A percentile compares a stretch with the other conserved stretches of the same genome.
phyloP scores from a whole-genome alignment of 1,140 invertebrate genomes.

The Drosophila paulistorum region DNA sequence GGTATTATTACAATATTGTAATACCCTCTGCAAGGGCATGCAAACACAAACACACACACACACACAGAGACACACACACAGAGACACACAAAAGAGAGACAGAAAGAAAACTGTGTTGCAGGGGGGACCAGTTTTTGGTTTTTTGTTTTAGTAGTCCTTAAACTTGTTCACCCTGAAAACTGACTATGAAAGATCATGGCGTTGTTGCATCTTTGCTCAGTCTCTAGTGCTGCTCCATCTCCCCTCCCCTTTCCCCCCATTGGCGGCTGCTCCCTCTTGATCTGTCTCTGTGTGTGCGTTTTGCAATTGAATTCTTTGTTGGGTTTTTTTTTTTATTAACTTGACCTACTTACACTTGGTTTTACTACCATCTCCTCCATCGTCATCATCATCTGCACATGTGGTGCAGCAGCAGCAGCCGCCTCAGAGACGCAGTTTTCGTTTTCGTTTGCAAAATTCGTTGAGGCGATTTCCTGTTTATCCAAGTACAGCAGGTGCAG shows the following conservation, averaged over 20 bases:
- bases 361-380: background rate
- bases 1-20: no score
- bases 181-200: conserved; percentile 8
- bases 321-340: conserved; percentile 23
- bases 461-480: conserved; percentile 17
- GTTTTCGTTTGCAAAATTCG: background rate
- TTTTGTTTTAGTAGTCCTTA: background rate
- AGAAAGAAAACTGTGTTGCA: background rate
- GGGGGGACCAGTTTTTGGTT: background rate
- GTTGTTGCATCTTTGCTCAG: conserved; percentile 1
- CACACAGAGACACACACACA: no score
- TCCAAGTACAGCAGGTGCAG: conserved; percentile 30
- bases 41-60: no score
- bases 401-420: background rate
- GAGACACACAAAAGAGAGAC: background rate
- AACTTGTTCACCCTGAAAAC: conserved; percentile 10
- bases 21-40: no score
- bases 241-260: no score
- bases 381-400: background rate
- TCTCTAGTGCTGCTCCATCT: background rate
- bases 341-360: conserved; percentile 19
- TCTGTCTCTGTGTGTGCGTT: background rate
- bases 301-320: conserved; percentile 12
- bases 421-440: background rate
- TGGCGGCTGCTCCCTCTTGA: background rate